phyloP scores from a whole-genome alignment of 1,140 invertebrate genomes.

The Drosophila triauraria region DNA sequence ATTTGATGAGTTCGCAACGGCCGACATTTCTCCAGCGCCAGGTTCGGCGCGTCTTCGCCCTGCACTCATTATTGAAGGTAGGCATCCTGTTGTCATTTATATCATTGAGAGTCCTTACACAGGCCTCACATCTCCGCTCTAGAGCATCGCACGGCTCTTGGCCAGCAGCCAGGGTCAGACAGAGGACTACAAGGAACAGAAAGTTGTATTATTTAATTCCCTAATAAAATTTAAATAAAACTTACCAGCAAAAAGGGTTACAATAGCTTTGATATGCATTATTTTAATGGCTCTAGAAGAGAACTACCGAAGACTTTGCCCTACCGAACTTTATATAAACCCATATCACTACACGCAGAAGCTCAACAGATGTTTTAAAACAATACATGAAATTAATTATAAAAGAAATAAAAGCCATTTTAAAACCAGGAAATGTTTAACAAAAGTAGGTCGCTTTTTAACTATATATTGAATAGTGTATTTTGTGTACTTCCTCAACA shows the following conservation, averaged over 20 bases:
- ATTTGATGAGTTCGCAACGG: constrained; percentile 34
- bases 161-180: constrained; percentile 21
- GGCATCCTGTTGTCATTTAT: background rate
- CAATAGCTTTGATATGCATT: constrained; percentile 8
- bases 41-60: background rate
- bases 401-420: background rate
- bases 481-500: constrained; percentile 10
- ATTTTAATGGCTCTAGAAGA: background rate
- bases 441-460: background rate
- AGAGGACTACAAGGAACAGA: constrained; percentile 10
- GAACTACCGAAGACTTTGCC: constrained; percentile 3
- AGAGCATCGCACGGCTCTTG: constrained; percentile 24
- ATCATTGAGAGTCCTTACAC: constrained; percentile 15
- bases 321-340: constrained; percentile 31
- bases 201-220: background rate
- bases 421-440: background rate
- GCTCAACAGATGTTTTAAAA: constrained; percentile 6
- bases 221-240: background rate
- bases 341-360: background rate
- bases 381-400: background rate
- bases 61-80: constrained; percentile 23
- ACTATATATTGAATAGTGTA: background rate
- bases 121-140: background rate
- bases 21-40: constrained; percentile 42
- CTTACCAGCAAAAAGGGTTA: constrained; percentile 17